These are phyloP conservation scores for Microctenopoma stevenorrisi DNA, from an alignment of 2,797 vertebrate species.

Conservation along the genomic window DNA sequence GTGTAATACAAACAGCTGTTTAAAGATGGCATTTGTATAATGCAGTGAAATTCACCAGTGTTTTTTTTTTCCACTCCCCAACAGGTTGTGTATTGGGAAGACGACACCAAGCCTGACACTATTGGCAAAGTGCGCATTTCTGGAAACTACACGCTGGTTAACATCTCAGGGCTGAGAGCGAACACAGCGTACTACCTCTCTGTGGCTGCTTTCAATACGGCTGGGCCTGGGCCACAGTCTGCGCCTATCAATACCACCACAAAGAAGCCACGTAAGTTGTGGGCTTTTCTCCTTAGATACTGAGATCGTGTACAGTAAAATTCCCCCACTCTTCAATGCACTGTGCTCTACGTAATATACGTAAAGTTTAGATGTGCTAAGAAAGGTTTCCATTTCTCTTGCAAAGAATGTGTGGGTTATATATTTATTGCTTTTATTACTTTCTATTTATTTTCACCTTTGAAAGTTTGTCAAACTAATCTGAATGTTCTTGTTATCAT, in stretches of 20 bases:
- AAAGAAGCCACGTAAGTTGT: slow-evolving; percentile 91
- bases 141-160: slow-evolving; percentile 89
- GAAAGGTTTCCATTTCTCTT: slow-evolving; percentile 22
- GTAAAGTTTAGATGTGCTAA: slow-evolving; percentile 9
- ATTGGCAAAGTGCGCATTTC: slow-evolving; percentile 89
- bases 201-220: slow-evolving; percentile 93
- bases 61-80: not conserved
- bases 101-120: slow-evolving; percentile 90
- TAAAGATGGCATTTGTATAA: slow-evolving; percentile 42
- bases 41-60: slow-evolving; percentile 28
- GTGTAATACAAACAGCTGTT: slow-evolving; percentile 55
- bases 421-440: no score
- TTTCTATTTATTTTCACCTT: no score
- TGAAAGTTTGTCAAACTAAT: no score
- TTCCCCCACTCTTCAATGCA: not conserved
- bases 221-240: slow-evolving; percentile 91
- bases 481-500: no score
- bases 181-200: slow-evolving; percentile 89
- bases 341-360: slow-evolving; percentile 29
- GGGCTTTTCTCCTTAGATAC: not conserved
- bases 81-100: slow-evolving; percentile 94
- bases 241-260: slow-evolving; percentile 92
- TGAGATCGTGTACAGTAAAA: slow-evolving; percentile 25
- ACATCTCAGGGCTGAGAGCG: slow-evolving; percentile 88
- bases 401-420: not conserved